Percentiles rank a stretch among this genome's conserved stretches.
phyloP scores from a whole-genome alignment of 2,113 vertebrate genomes.

The Apistogramma diplotaenia region DNA sequence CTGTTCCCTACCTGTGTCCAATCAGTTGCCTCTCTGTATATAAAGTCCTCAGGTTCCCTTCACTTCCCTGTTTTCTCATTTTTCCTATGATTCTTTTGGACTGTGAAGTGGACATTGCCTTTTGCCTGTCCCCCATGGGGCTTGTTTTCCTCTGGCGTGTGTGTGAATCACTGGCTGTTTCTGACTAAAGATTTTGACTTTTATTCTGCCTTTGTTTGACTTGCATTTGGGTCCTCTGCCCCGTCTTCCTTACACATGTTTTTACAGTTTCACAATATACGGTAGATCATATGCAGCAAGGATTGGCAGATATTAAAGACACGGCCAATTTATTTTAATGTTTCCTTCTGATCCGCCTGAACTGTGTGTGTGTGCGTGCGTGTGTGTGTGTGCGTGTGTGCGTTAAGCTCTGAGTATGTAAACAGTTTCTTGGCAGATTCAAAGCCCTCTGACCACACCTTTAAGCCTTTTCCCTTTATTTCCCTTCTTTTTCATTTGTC shows the following conservation, averaged over 20 bases:
- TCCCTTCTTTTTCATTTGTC: background rate
- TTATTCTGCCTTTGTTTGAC: background rate
- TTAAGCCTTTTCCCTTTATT: background rate
- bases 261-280: background rate
- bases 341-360: too few species aligned
- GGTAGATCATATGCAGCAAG: background rate
- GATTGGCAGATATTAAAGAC: background rate
- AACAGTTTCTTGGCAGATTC: background rate
- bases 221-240: background rate
- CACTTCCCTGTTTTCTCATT: background rate
- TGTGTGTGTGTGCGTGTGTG: too few species aligned
- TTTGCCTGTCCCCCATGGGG: background rate
- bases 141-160: too few species aligned
- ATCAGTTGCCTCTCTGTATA: background rate
- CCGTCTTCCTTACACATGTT: background rate
- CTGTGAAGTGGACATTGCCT: background rate
- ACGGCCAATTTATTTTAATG: background rate
- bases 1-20: background rate
- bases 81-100: background rate
- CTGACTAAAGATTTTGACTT: background rate
- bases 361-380: too few species aligned
- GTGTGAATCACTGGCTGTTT: background rate
- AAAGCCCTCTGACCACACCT: background rate
- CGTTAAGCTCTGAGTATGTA: background rate
- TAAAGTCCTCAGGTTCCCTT: background rate